phyloP scores from a whole-genome alignment of 2,797 vertebrate species.

The Menidia menidia region DNA sequence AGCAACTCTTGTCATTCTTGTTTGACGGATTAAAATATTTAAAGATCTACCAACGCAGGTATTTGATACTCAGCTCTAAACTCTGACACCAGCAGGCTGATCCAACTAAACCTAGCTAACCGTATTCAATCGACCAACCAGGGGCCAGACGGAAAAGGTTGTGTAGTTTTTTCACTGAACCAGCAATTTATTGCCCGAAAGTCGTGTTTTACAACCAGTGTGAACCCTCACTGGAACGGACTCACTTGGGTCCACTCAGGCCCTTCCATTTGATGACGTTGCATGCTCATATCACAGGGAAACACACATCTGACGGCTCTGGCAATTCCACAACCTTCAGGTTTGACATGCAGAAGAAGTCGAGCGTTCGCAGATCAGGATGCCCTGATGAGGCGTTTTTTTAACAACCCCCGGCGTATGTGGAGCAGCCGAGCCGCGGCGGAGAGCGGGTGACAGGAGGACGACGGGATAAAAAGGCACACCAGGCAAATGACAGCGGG shows the following conservation, averaged over 20 bases:
- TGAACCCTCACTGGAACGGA: background rate
- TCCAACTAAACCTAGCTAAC: background rate
- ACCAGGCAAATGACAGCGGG: conserved; percentile 21
- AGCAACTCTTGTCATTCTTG: background rate
- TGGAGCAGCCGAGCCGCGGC: conserved; percentile 8
- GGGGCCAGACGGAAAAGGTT: background rate
- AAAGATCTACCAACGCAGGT: background rate
- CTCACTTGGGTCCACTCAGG: background rate
- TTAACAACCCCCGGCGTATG: conserved; percentile 7
- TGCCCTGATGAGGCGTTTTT: conserved; percentile 4
- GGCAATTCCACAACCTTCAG: conserved; percentile 6
- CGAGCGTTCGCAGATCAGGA: background rate
- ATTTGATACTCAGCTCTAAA: background rate
- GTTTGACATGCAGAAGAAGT: conserved; percentile 26
- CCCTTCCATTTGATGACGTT: background rate
- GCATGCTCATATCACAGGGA: background rate
- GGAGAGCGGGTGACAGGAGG: conserved; percentile 29
- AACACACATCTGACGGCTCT: background rate
- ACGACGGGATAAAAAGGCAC: conserved; percentile 24
- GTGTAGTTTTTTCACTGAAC: background rate
- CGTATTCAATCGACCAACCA: conserved; percentile 5
- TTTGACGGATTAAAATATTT: background rate
- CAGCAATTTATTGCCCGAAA: background rate
- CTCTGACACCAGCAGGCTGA: background rate
- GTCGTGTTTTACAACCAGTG: background rate